phyloP scores from a whole-genome alignment of 2,888 invertebrate species.

The Myopa testacea region DNA sequence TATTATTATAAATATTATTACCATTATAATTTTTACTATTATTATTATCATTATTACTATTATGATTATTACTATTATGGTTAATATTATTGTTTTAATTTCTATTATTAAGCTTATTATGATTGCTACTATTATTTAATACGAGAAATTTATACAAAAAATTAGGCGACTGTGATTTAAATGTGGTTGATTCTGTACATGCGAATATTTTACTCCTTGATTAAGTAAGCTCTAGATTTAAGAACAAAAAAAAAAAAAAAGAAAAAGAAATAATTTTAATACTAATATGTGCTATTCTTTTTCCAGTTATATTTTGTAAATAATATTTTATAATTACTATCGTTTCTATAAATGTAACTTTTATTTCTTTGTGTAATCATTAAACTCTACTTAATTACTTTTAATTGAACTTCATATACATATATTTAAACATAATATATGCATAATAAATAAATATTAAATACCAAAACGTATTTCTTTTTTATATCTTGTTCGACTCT shows the following conservation, averaged over 20 bases:
- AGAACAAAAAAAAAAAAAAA: neutral
- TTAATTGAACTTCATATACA: constrained; percentile 10
- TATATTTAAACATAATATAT: constrained; percentile 16
- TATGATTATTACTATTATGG: no score
- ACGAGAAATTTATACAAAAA: constrained; percentile 12
- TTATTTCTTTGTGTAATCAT: neutral
- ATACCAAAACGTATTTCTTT: neutral
- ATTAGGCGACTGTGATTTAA: constrained; percentile 65
- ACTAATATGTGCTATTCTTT: neutral
- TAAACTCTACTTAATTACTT: constrained; percentile 29
- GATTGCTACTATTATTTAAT: neutral
- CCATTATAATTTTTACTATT: no score
- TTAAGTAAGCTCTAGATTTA: constrained; percentile 25
- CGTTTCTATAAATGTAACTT: neutral
- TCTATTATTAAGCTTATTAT: neutral
- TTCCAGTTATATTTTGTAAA: constrained; percentile 13
- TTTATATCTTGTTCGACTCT: no score
- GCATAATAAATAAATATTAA: constrained; percentile 22
- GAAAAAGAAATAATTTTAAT: neutral
- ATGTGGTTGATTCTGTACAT: constrained; percentile 58
- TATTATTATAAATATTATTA: no score
- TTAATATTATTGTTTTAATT: neutral
- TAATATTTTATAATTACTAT: constrained; percentile 14
- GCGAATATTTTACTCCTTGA: constrained; percentile 32
- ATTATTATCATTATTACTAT: no score